Evolutionary conservation across 2,113 vertebrate genomes (phyloP).

Genomic region (Arvicanthis niloticus): DNA sequence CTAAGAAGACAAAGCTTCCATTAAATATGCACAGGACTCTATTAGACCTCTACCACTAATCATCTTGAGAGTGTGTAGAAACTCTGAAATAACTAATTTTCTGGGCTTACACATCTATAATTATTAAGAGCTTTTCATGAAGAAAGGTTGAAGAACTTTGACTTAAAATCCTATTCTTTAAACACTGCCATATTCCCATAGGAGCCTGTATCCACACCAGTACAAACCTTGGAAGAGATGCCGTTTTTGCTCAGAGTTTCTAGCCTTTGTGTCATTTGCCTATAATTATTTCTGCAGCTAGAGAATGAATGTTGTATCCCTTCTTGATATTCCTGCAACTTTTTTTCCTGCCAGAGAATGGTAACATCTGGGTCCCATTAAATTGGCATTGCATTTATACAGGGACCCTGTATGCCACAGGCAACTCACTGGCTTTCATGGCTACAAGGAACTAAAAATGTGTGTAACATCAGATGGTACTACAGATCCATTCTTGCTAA

Average conservation of each 20-base stretch:
- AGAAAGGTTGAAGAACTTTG: slow-evolving; percentile 40
- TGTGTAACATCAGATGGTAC: background rate
- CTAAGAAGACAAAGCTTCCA: slow-evolving; percentile 11
- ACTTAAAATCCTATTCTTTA: slow-evolving; percentile 2
- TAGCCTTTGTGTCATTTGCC: slow-evolving; percentile 15
- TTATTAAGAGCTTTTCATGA: slow-evolving; percentile 39
- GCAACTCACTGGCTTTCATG: background rate
- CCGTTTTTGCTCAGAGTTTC: background rate
- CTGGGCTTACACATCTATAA: background rate
- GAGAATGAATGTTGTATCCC: background rate
- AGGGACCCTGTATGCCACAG: background rate
- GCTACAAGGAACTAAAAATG: slow-evolving; percentile 16
- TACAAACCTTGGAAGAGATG: background rate
- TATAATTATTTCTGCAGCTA: background rate
- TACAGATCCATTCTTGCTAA: slow-evolving; percentile 57
- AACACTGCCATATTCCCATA: background rate
- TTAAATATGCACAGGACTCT: background rate
- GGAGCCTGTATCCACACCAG: background rate
- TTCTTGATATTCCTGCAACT: background rate
- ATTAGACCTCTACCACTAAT: slow-evolving; percentile 24
- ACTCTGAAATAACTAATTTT: background rate
- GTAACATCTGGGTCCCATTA: slow-evolving; percentile 29
- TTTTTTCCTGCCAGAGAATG: slow-evolving; percentile 30
- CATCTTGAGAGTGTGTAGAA: slow-evolving; percentile 3
- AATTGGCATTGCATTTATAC: background rate